A percentile compares a stretch with the other conserved stretches of the same genome.
These are phyloP conservation scores for Diaprepes abbreviatus DNA, from an alignment of 2,888 invertebrate species.

Conservation along the genomic window DNA sequence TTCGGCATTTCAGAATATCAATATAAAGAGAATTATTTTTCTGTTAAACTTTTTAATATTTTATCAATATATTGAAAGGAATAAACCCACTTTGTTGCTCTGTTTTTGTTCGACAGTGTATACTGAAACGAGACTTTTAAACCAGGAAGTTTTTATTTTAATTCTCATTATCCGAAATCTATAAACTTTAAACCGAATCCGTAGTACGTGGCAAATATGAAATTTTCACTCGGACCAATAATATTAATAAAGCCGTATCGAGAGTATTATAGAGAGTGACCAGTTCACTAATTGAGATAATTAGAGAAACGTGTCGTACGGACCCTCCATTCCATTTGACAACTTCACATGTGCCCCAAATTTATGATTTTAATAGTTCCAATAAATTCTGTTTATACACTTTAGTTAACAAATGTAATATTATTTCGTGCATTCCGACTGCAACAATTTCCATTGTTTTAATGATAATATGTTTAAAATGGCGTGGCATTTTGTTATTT, in stretches of 20 bases:
- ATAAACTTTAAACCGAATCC: not conserved
- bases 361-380: constrained; percentile 68
- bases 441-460: constrained; percentile 29
- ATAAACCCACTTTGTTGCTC: no score
- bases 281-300: constrained; percentile 66
- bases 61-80: no score
- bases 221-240: constrained; percentile 7
- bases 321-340: constrained; percentile 63
- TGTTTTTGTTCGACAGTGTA: no score
- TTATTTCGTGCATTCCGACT: constrained; percentile 13
- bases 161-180: not conserved
- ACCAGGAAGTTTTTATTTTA: not conserved
- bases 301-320: constrained; percentile 67
- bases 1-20: no score
- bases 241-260: constrained; percentile 28
- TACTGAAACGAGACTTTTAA: no score
- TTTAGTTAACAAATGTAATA: constrained; percentile 66
- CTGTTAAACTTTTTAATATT: no score
- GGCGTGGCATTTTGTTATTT: not conserved
- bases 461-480: constrained; percentile 13
- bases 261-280: constrained; percentile 38
- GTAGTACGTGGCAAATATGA: constrained; percentile 2
- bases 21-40: no score
- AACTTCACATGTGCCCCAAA: constrained; percentile 61
- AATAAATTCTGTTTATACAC: constrained; percentile 66